These are phyloP conservation scores for Hafferia zeledoni DNA, from an alignment of 2,797 vertebrate genomes.

Conservation along the genomic window DNA sequence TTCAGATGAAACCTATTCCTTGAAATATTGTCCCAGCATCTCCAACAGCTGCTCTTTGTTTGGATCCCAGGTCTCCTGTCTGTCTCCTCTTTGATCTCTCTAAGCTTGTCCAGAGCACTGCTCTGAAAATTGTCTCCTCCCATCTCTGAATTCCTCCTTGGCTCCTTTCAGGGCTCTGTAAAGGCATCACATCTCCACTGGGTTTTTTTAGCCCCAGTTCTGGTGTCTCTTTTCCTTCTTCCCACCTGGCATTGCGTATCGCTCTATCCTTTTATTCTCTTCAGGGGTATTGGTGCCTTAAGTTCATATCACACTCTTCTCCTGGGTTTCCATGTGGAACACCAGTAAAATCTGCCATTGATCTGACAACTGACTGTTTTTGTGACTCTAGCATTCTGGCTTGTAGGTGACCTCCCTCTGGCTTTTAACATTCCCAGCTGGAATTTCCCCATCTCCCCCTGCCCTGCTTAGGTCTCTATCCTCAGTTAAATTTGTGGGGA, in stretches of 20 bases:
- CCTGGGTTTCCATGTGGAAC: not conserved
- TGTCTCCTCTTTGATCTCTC: not conserved
- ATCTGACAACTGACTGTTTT: not conserved
- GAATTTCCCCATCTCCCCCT: not conserved
- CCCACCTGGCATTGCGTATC: not conserved
- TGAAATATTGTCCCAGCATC: not conserved
- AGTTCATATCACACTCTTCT: not conserved
- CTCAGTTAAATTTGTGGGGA: not conserved
- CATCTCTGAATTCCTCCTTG: not conserved
- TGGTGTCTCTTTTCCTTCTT: not conserved
- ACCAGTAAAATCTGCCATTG: not conserved
- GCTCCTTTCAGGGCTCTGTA: rapidly evolving
- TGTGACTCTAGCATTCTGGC: not conserved
- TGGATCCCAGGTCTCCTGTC: not conserved
- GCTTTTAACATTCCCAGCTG: not conserved
- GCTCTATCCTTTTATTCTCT: not conserved
- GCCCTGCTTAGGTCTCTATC: not conserved
- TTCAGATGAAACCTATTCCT: not conserved
- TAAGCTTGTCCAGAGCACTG: not conserved
- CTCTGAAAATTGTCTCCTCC: not conserved
- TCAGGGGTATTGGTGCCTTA: not conserved
- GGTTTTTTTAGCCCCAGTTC: not conserved
- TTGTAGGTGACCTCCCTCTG: not conserved
- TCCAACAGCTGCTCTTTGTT: not conserved
- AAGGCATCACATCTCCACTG: not conserved